Conservation (phyloP, 2,797 vertebrate species). For the Paguma larvata region DNA sequence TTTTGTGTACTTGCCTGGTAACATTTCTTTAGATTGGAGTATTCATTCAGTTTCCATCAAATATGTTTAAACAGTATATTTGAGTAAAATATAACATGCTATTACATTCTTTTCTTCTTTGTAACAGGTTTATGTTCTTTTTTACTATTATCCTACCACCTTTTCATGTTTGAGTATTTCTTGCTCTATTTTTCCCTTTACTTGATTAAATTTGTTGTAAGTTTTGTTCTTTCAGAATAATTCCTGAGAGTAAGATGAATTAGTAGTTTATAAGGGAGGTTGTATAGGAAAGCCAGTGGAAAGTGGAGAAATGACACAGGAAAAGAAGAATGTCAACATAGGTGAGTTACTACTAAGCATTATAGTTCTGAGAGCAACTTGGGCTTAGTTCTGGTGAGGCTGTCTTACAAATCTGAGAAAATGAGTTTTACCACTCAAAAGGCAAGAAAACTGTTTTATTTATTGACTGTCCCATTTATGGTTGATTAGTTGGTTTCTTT, state of each 20-base stretch:
- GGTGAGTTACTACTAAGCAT: not conserved
- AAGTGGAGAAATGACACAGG: not conserved
- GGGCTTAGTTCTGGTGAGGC: no score
- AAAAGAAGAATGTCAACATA: not conserved
- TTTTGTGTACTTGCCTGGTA: not conserved
- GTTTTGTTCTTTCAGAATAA: not conserved
- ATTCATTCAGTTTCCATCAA: not conserved
- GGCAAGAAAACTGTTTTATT: not conserved
- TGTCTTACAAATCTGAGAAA: not conserved
- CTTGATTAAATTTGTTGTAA: not conserved
- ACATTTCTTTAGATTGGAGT: not conserved
- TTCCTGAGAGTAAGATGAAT: not conserved
- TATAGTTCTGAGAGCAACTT: not conserved
- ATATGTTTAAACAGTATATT: not conserved
- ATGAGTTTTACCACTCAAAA: not conserved
- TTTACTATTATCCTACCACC: not conserved
- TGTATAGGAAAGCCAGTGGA: not conserved
- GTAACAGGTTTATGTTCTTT: not conserved
- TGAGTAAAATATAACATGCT: not conserved
- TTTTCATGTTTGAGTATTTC: not conserved
- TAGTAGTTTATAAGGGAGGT: not conserved
- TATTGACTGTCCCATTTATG: not conserved
- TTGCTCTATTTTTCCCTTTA: not conserved
- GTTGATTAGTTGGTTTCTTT: not conserved
- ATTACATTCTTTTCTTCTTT: not conserved